Conservation (phyloP, 2,888 invertebrate genomes). For the Rugalucina vietnamica region DNA sequence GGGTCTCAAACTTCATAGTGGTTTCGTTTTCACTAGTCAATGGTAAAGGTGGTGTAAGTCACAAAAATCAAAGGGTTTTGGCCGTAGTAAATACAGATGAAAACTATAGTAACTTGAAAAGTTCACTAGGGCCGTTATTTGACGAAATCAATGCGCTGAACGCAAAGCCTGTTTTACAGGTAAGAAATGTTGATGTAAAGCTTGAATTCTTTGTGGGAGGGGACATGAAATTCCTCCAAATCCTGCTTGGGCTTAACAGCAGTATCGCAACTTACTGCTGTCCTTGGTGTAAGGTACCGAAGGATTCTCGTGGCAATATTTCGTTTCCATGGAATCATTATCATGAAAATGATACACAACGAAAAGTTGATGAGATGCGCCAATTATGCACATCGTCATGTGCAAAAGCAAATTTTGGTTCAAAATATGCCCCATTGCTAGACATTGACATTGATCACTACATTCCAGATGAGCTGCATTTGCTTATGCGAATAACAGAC, state of each 20-base stretch:
- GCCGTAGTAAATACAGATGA: background rate
- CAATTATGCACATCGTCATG: background rate
- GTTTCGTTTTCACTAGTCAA: background rate
- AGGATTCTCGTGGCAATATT: background rate
- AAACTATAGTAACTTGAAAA: background rate
- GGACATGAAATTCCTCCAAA: constrained; percentile 36
- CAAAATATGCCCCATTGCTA: constrained; percentile 10
- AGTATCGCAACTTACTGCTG: constrained; percentile 15
- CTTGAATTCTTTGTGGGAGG: constrained; percentile 19
- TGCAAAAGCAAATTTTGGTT: background rate
- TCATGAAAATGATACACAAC: background rate
- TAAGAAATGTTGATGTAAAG: background rate
- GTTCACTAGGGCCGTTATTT: background rate
- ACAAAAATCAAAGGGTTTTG: background rate
- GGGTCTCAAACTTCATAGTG: background rate
- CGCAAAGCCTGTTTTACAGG: background rate
- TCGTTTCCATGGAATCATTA: constrained; percentile 1
- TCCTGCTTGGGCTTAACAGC: constrained; percentile 21
- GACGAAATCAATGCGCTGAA: background rate
- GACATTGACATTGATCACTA: constrained; percentile 32
- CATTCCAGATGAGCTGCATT: constrained; percentile 36
- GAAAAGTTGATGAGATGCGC: constrained; percentile 11
- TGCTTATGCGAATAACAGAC: constrained; percentile 44
- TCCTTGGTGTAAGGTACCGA: constrained; percentile 9
- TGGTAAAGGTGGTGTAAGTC: background rate